Evolutionary conservation across 2,797 vertebrate species (phyloP), one percentile per base, ranked within the genome.

Genomic region (Microctenopoma steveboyesi): DNA sequence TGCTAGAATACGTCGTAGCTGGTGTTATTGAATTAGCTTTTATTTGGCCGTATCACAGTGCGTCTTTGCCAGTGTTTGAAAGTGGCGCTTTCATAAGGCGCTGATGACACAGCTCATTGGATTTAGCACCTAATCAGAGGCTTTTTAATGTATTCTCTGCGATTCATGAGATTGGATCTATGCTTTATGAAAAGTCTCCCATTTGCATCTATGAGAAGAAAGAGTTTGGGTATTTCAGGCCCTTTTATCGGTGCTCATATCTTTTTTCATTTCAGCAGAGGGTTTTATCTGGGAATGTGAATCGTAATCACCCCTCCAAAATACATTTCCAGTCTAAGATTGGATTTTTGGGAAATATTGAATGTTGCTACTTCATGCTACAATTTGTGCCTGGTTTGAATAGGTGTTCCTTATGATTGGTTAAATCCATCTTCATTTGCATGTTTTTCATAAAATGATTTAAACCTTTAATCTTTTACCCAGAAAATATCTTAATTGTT

Each of bases 261-360:
- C 81, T 79, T 79, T 86, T 90, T 81, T 91, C 84, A 88, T 89
- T 92, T 86, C 77, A 84, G 78, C 63, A 57, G 72, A 79, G 64
- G 84, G 76, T 82, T 90, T 93, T 89, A 89, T 93, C 85, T 76
- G 60, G 82, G 85, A 91, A 85, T 84, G 82, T 82, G 84, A 89
- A 87, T 87, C 78, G 82, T 89, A 89, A 91, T 91, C 82, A 86
- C 69, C 65, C 65, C 51, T 76, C 69, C 80, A 75, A 86, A 91
- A 85, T 76, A 86, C 66, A 78, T 82, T 84, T 78, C 83, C 59
- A 72, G 72, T 75, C 54, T 48, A 55, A 86, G 78, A 90, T 88
- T 89, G 86, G 80, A 88, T 91, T 88, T 86, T 64, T 0, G 37
- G 51, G 48, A 86, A 86, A 85, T 74, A 86, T 65, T 81, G 68